phyloP scores from a whole-genome alignment of 2,113 vertebrate genomes.

The Rhombomys opimus region DNA sequence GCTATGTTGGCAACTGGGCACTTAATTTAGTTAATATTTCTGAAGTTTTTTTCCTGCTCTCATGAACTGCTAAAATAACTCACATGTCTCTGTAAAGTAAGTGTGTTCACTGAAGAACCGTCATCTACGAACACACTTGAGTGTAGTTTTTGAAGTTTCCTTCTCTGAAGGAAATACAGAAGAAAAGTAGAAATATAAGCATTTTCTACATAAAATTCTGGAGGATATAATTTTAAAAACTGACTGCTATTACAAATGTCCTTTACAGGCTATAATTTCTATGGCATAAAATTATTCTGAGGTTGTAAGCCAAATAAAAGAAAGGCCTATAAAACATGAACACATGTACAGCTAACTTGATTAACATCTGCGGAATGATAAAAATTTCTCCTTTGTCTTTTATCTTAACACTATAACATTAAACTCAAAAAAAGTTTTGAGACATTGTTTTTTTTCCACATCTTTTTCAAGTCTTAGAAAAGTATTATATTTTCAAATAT shows the following conservation, averaged over 20 bases:
- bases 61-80: background rate
- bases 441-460: background rate
- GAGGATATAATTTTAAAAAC: slow-evolving; percentile 35
- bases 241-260: background rate
- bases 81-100: background rate
- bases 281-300: slow-evolving; percentile 20
- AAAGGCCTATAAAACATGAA: slow-evolving; percentile 42
- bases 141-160: background rate
- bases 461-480: background rate
- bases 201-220: slow-evolving; percentile 35
- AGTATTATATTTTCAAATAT: background rate
- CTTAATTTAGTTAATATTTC: background rate
- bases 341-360: slow-evolving; percentile 48
- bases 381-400: slow-evolving; percentile 47
- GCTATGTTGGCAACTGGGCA: background rate
- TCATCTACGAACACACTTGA: background rate
- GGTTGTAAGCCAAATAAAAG: slow-evolving; percentile 10
- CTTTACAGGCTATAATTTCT: slow-evolving; percentile 39
- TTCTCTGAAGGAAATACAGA: background rate
- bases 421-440: slow-evolving; percentile 7
- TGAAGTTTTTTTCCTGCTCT: background rate
- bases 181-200: slow-evolving; percentile 40
- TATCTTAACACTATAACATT: slow-evolving; percentile 12
- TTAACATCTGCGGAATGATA: slow-evolving; percentile 44
- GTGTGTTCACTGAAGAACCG: background rate